These are phyloP conservation scores for Tretioscincus oriximinensis DNA, from an alignment of 2,113 vertebrate species.

Conservation along the genomic window DNA sequence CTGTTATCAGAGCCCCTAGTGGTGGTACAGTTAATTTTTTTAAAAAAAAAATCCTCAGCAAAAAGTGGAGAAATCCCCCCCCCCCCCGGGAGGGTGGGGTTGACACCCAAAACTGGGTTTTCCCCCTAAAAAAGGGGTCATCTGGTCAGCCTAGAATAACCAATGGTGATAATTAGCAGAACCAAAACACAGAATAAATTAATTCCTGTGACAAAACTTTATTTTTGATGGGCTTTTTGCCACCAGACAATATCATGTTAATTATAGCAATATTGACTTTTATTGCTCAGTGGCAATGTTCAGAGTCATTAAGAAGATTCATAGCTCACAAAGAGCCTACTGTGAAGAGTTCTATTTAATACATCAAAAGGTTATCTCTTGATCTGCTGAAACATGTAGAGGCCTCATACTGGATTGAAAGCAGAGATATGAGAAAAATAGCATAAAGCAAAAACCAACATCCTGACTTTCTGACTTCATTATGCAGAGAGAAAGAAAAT, in stretches of 20 bases:
- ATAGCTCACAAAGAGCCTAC: slow-evolving; percentile 48
- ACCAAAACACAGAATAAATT: slow-evolving; percentile 71
- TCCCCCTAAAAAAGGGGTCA: too few species aligned
- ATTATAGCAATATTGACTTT: slow-evolving; percentile 64
- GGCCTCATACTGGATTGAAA: slow-evolving; percentile 3
- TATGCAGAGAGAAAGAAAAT: not conserved
- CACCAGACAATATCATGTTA: slow-evolving; percentile 64
- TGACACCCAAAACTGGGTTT: too few species aligned
- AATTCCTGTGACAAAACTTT: slow-evolving; percentile 62
- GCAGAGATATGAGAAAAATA: not conserved
- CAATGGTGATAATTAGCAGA: slow-evolving; percentile 71
- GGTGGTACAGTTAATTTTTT: too few species aligned
- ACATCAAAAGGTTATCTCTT: slow-evolving; percentile 43
- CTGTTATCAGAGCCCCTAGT: too few species aligned
- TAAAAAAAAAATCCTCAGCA: too few species aligned
- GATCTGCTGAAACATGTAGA: slow-evolving; percentile 1
- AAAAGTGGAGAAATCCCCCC: too few species aligned
- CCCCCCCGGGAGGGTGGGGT: too few species aligned
- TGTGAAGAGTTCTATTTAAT: slow-evolving; percentile 51
- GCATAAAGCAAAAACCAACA: rapidly evolving
- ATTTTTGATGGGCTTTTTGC: slow-evolving; percentile 58
- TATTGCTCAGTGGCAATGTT: slow-evolving; percentile 50
- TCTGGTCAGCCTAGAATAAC: slow-evolving; percentile 26
- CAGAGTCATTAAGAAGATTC: slow-evolving; percentile 62
- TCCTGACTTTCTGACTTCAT: not conserved